Evolutionary conservation across 2,113 vertebrate species (phyloP).

Genomic region (Nycticebus coucang): DNA sequence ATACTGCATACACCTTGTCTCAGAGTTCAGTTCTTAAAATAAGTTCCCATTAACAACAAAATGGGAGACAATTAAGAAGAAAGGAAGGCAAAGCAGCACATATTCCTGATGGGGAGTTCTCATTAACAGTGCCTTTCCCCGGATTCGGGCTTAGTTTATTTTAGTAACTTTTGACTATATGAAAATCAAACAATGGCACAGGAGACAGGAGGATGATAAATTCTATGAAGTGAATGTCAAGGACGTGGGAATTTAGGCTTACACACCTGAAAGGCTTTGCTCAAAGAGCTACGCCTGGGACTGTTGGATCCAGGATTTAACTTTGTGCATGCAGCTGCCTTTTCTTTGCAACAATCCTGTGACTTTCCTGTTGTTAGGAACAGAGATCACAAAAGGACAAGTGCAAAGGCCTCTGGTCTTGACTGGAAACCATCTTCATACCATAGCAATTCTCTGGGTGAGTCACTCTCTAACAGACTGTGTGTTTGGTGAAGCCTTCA

Average conservation of each 20-base stretch:
- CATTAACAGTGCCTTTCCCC: neutral
- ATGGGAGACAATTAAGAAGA: neutral
- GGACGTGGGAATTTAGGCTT: neutral
- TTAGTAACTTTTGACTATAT: neutral
- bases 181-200: neutral
- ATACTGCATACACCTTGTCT: neutral
- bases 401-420: too few species aligned
- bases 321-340: neutral
- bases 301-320: neutral
- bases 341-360: neutral
- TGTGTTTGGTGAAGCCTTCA: too few species aligned
- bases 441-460: too few species aligned
- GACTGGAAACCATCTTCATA: too few species aligned
- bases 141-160: neutral
- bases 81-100: neutral
- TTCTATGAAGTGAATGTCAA: neutral
- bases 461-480: too few species aligned
- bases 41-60: constrained; percentile 55
- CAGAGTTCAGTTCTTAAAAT: constrained; percentile 52
- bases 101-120: constrained; percentile 26
- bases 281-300: neutral
- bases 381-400: neutral
- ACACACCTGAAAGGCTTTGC: neutral
- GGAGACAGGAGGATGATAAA: neutral
- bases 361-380: neutral